Percentiles rank a stretch among this genome's conserved stretches.
Evolutionary conservation across 2,888 invertebrate species (phyloP).

Genomic region (Cactoblastis cactorum): DNA sequence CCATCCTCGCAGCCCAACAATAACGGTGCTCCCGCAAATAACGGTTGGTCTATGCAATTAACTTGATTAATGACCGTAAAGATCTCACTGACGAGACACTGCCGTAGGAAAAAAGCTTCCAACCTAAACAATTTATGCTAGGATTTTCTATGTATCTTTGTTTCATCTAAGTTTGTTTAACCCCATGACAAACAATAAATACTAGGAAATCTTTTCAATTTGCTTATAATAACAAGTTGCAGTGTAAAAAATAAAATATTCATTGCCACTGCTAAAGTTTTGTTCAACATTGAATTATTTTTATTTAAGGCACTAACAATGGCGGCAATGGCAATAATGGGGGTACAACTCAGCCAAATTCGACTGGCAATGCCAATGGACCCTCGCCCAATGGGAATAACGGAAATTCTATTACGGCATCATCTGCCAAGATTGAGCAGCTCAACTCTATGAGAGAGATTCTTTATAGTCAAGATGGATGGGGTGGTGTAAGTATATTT

Average conservation of each 20-base stretch:
- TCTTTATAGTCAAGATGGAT: conserved; percentile 93
- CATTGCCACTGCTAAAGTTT: too few species aligned
- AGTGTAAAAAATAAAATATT: too few species aligned
- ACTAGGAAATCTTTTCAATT: too few species aligned
- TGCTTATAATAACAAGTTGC: too few species aligned
- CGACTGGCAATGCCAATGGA: conserved; percentile 56
- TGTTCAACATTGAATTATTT: not conserved
- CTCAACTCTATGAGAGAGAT: conserved; percentile 94
- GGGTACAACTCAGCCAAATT: conserved; percentile 68
- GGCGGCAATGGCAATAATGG: conserved; percentile 60
- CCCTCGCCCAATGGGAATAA: conserved; percentile 61
- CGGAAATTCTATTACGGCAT: conserved; percentile 78
- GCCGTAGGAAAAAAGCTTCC: not conserved
- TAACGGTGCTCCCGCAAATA: conserved; percentile 67
- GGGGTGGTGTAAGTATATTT: conserved; percentile 89
- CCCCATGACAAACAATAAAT: too few species aligned
- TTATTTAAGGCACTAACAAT: conserved; percentile 57
- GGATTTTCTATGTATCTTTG: not conserved
- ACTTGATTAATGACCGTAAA: not conserved
- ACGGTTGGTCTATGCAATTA: conserved; percentile 42
- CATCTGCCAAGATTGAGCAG: conserved; percentile 91
- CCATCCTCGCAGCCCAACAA: conserved; percentile 72
- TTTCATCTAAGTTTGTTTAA: too few species aligned
- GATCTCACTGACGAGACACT: not conserved
- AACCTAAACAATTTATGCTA: not conserved